Evolutionary conservation across 2,797 vertebrate genomes (phyloP), one percentile per base, ranked within the genome.

Genomic region (Mico argentatus): DNA sequence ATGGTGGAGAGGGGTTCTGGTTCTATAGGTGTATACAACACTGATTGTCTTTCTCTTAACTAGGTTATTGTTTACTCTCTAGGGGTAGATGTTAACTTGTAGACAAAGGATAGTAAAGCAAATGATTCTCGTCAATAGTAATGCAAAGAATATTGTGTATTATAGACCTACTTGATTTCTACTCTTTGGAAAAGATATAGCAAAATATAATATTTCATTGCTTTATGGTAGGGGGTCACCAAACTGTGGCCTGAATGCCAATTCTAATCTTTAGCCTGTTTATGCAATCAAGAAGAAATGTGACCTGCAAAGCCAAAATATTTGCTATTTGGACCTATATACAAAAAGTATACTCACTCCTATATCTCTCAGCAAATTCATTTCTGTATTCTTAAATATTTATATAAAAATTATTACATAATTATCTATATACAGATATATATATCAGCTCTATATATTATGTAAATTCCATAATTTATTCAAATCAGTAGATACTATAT

Each of bases 401-500:
- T n/a, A n/a, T 19, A 19, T 67, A 17, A 19, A 67, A n/a, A n/a
- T 67, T n/a, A 67, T n/a, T 67, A 67, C 15, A 4, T 67, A 67
- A n/a, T 67, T 76, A 73, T 55, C 39, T 48, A 8, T 36, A 77
- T 20, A 24, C 9, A 44, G 30, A 30, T 19, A 39, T 57, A 39
- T 30, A 4, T 17, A 76, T 2, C 26, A 85, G 2, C 5, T 76
- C 3, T 44, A 5, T 61, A 2, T 41, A 76, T 11, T 92, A 93
- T 85, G 98, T 98, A 97, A 95, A 48, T 52, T 91, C 36, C 95
- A 87, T 77, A 91, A 97, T 96, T 97, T 97, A 98, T 94, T 96
- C 93, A 91, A 87, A 96, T 94, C 86, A 96, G 57, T 85, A 96
- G 57, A 93, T 80, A 97, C 79, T 96, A 88, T 98, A 90, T 80